Evolutionary conservation across 2,797 vertebrate species (phyloP), one percentile per base, ranked within the genome.

Genomic region (Poeciliopsis gracilis): DNA sequence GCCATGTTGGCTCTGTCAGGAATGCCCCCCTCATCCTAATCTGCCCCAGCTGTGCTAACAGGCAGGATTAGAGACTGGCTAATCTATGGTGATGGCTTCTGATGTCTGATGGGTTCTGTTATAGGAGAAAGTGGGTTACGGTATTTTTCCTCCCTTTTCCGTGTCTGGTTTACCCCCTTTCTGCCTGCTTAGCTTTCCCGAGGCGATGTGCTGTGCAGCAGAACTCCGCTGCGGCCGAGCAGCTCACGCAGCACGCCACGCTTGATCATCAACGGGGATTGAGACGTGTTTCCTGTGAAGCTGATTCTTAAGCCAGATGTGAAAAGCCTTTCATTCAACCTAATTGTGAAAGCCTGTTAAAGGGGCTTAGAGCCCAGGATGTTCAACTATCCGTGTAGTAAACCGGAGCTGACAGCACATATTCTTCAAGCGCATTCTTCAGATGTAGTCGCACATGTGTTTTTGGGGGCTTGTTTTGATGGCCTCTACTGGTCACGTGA

Each of bases 21-120:
- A 91, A 88, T 91, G 82, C 85, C 89, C 82, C 74, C 86, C 28
- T 23, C 53, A 43, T 43, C 82, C 78, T 94, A 94, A 95, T 95
- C 91, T 93, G 88, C 79, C 91, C 84, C 93, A 94, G 92, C 91
- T 95, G 92, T 92, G 92, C 92, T 94, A 94, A 94, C 93, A 95
- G 91, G 78, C 88, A 80, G 92, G 93, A 94, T 95, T 94, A 94
- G 89, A 93, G 92, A 83, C 87, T 45, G 88, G 87, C 91, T 94
- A 94, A 94, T 94, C 92, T 94, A 90, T 63, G 84, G 81, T 91
- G 91, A 93, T 90, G 90, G 90, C 86, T 87, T 93, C 87, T 94
- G 92, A 93, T 93, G 90, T 93, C 84, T 92, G 93, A 92, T 84
- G 90, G 86, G 61, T 91, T 90, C 88, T 85, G 84, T 91, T 92